Evolutionary conservation across 1,140 invertebrate genomes (phyloP).

Genomic region (Kradibia gibbosae): DNA sequence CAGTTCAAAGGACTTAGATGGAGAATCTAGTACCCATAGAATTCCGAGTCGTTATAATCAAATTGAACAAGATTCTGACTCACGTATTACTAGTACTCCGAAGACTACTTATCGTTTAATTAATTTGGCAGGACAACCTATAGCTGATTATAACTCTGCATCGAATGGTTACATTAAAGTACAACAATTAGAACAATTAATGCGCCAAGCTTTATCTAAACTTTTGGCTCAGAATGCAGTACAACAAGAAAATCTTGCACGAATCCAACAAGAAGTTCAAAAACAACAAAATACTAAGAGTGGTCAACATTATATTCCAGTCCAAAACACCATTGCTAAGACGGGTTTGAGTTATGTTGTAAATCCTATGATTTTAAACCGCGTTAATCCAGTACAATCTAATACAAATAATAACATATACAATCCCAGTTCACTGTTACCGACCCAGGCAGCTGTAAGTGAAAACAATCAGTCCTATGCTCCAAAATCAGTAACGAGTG

Average conservation of each 20-base stretch:
- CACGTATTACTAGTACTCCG: slow-evolving; percentile 45
- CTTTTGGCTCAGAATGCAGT: slow-evolving; percentile 59
- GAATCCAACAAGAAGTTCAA: slow-evolving; percentile 44
- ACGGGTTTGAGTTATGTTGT: slow-evolving; percentile 61
- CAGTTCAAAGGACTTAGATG: slow-evolving; percentile 61
- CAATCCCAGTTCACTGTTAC: neutral
- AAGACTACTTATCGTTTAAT: slow-evolving; percentile 63
- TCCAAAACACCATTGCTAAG: slow-evolving; percentile 57
- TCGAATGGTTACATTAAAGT: slow-evolving; percentile 56
- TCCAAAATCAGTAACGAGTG: slow-evolving; percentile 57
- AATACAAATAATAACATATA: neutral
- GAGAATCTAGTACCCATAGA: slow-evolving; percentile 62
- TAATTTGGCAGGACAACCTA: slow-evolving; percentile 56
- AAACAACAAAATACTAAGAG: slow-evolving; percentile 44
- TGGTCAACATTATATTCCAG: slow-evolving; percentile 44
- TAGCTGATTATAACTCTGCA: slow-evolving; percentile 55
- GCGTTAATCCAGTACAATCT: slow-evolving; percentile 52
- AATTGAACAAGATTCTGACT: slow-evolving; percentile 52
- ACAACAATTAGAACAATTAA: slow-evolving; percentile 63
- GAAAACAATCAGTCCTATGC: slow-evolving; percentile 55
- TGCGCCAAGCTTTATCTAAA: slow-evolving; percentile 60
- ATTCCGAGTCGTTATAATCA: slow-evolving; percentile 58
- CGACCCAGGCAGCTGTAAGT: neutral
- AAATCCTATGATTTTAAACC: slow-evolving; percentile 57
- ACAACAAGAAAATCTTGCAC: slow-evolving; percentile 51